Evolutionary conservation across 2,888 invertebrate genomes (phyloP), one percentile per base, ranked within the genome.

Genomic region (Campoletis raptor): DNA sequence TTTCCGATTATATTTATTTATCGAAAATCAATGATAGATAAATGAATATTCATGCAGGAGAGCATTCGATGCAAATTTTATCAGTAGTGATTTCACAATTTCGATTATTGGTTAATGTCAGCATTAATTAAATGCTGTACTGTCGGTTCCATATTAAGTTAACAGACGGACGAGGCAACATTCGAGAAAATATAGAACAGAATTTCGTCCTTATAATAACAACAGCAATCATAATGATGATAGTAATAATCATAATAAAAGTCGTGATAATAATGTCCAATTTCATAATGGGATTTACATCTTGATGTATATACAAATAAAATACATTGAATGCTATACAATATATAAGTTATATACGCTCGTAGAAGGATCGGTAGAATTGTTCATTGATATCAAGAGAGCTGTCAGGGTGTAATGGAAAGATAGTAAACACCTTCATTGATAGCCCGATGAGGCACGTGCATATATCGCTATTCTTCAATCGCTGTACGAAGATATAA

Each of bases 351-450:
- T 6, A 1, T 30, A 37, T 24, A 40, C 57, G 24, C 42, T 73
- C 85, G 79, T 69, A 61, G 61, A 66, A 48, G 88, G 86, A 86
- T 88, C 85, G 67, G 74, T 42, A 76, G 73, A 57, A 61, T 61
- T 67, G 77, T 83, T 74, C 88, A 89, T 89, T 89, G 88, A 89
- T 89, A 88, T 87, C 88, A 64, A 81, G 24, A 45, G 48, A 40
- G 36, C 42, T 30, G 36, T 70, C 70, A 18, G 36, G 76, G 42
- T 85, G 85, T 83, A 87, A 86, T 83, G 83, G 83, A 87, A 86
- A 84, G 89, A 88, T 90, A 88, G 89, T 90, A 88, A 90, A 89
- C 87, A 89, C 87, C 88, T 90, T 89, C 90, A 88, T 90, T 90
- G 90, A 90, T 89, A 85, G 81, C 83, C 70, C 85, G 76, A 82